Conservation (phyloP, 2,888 invertebrate species). For the Hyposoter dolosus region DNA sequence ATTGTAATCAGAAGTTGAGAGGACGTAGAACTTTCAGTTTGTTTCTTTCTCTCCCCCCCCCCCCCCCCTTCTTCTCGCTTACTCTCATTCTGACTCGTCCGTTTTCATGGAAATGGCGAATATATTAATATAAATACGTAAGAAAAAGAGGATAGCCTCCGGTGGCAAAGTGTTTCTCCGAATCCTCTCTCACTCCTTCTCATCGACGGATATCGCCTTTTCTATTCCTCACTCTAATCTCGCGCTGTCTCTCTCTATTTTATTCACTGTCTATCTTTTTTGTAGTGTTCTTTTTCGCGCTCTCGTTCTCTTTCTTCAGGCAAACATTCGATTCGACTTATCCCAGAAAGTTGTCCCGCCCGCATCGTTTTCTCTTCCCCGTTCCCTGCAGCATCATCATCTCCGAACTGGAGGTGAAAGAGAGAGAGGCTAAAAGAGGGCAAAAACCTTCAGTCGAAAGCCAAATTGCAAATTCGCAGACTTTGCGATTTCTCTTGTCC, state of each 20-base stretch:
- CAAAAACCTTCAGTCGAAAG: slow-evolving; percentile 29
- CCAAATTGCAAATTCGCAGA: slow-evolving; percentile 64
- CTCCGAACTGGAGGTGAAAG: slow-evolving; percentile 7
- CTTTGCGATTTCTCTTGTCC: slow-evolving; percentile 34
- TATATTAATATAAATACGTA: slow-evolving; percentile 64
- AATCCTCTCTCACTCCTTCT: slow-evolving; percentile 19
- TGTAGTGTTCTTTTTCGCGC: background rate
- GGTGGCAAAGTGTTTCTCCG: slow-evolving; percentile 51
- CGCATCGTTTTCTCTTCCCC: slow-evolving; percentile 42
- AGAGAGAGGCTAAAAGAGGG: slow-evolving; percentile 3
- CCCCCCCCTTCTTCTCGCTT: background rate
- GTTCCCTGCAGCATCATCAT: slow-evolving; percentile 19
- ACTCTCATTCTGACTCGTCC: slow-evolving; percentile 21
- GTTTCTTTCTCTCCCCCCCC: slow-evolving; percentile 6
- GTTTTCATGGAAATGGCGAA: slow-evolving; percentile 52
- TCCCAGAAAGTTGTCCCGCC: slow-evolving; percentile 34
- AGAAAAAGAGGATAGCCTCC: slow-evolving; percentile 39
- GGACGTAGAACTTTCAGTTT: slow-evolving; percentile 36
- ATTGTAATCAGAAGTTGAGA: slow-evolving; percentile 50
- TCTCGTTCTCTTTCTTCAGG: slow-evolving; percentile 23
- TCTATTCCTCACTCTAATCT: slow-evolving; percentile 17
- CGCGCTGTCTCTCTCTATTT: slow-evolving; percentile 1
- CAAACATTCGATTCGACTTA: slow-evolving; percentile 57
- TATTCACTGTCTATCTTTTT: slow-evolving; percentile 10
- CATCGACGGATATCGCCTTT: background rate